Conservation (phyloP, 2,797 vertebrate genomes). For the Prunella strophiata region DNA sequence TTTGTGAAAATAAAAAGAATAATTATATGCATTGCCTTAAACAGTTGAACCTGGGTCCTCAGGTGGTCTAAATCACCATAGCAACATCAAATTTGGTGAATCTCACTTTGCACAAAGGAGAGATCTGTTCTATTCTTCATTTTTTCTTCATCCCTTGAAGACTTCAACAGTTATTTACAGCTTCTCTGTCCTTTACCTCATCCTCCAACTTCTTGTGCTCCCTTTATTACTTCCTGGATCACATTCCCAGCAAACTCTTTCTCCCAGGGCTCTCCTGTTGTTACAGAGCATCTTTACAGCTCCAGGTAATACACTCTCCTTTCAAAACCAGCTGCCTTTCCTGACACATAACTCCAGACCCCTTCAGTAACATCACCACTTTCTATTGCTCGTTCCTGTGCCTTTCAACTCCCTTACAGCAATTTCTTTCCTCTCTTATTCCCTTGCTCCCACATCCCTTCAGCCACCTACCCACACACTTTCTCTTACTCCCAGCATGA, state of each 20-base stretch:
- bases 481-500: background rate
- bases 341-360: background rate
- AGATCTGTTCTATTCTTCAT: background rate
- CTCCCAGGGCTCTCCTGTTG: background rate
- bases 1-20: constrained; percentile 55
- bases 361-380: background rate
- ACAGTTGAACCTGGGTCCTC: constrained; percentile 41
- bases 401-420: background rate
- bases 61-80: constrained; percentile 50
- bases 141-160: background rate
- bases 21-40: constrained; percentile 38
- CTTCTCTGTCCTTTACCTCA: background rate
- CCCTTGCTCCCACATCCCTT: background rate
- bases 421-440: background rate
- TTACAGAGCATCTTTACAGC: background rate
- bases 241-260: background rate
- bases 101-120: background rate
- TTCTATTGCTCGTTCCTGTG: background rate
- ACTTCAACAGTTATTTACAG: background rate
- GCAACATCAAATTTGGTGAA: background rate
- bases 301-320: background rate
- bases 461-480: background rate
- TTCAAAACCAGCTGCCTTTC: background rate
- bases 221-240: background rate
- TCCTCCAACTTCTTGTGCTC: background rate